Evolutionary conservation across 2,797 vertebrate species (phyloP), one percentile per base, ranked within the genome.

Genomic region (Peromyscus melanophrys): DNA sequence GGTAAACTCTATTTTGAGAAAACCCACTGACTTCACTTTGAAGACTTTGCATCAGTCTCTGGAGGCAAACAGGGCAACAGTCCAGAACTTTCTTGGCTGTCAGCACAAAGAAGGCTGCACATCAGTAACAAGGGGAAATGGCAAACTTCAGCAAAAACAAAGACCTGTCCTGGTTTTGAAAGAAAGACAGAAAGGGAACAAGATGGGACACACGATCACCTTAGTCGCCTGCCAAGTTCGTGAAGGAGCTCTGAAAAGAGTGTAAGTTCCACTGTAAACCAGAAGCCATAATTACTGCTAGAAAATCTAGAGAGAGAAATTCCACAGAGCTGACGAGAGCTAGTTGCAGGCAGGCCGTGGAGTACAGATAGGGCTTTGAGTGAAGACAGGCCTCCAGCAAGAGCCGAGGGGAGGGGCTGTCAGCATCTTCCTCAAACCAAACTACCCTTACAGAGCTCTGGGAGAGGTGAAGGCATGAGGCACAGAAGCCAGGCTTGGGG

Each of bases 131-230:
- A 98, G 92, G 37, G 95, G 78, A 92, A 97, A 98, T 34, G 95
- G 96, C 96, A 97, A 98, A 98, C 97, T 98, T 98, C 98, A 98
- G 98, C 98, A 98, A 97, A 98, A 99, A 98, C 98, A 98, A 98
- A 97, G 96, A 98, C 98, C 88, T 97, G 92, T 90, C 95, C 69
- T 19, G 63, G 61, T 89, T 97, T 97, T 90, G 92, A 97, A 16
- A 95, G 85, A 96, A 96, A 87, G 92, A 91, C 16, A 34, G 34
- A 94, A 23, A 59, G 93, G 96, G 90, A 96, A 96, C 96, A 97
- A 97, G 96, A 97, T 12, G 80, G 55, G 88, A 95, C 85, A 93
- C 93, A 97, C 31, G 71, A 96, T 97, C 90, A 97, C 75, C 92
- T 97, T 97, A 92, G 95, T 97, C 49, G 40, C 71, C 76, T 95